A percentile compares a stretch with the other conserved stretches of the same genome.
Evolutionary conservation across 2,797 vertebrate genomes (phyloP).

Genomic region (Limosa lapponica): DNA sequence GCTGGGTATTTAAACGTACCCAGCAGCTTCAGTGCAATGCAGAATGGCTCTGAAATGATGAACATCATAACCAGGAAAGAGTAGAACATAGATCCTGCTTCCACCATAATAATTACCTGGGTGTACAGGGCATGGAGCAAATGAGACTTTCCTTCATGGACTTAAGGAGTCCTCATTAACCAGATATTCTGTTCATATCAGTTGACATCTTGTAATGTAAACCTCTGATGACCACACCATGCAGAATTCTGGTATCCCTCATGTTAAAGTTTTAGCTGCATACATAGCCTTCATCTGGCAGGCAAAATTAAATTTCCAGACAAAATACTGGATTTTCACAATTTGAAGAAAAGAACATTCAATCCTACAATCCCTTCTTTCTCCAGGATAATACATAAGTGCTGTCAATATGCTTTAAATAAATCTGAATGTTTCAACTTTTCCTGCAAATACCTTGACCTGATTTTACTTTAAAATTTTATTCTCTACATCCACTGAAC

Average conservation of each 20-base stretch:
- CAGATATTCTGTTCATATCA: not conserved
- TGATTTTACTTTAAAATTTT: not conserved
- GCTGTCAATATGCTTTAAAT: not conserved
- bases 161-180: not conserved
- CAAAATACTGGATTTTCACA: not conserved
- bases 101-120: not conserved
- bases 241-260: not conserved
- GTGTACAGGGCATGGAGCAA: not conserved
- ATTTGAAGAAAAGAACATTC: not conserved
- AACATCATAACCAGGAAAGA: not conserved
- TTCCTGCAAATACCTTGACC: not conserved
- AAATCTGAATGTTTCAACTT: not conserved
- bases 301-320: not conserved
- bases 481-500: not conserved
- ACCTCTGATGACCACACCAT: not conserved
- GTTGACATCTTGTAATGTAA: not conserved
- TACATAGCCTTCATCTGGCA: not conserved
- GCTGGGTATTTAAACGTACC: not conserved
- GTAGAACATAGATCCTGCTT: not conserved
- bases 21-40: not conserved
- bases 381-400: not conserved
- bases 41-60: not conserved
- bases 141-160: not conserved
- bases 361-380: not conserved
- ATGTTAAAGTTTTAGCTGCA: not conserved